Conservation (phyloP, 2,113 vertebrate species). For the Lophochroa leadbeateri region DNA sequence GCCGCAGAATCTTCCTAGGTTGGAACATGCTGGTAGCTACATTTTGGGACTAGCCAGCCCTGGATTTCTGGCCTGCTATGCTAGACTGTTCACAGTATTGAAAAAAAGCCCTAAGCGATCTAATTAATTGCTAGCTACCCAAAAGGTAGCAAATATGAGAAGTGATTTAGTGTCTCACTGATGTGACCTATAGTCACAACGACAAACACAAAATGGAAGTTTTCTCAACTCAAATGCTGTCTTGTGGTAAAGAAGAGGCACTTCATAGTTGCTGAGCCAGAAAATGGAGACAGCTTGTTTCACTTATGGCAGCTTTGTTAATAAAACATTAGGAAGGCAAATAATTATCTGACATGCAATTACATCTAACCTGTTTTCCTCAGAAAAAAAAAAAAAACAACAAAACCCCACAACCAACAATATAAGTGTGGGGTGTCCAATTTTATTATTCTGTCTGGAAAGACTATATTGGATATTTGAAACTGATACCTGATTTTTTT, state of each 20-base stretch:
- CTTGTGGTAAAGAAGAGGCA: slow-evolving; percentile 50
- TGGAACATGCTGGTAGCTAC: background rate
- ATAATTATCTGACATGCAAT: slow-evolving; percentile 58
- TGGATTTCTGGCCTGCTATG: background rate
- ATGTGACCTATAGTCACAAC: background rate
- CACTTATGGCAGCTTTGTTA: slow-evolving; percentile 49
- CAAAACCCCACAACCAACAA: background rate
- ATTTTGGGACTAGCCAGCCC: background rate
- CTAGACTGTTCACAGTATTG: background rate
- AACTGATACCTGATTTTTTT: background rate
- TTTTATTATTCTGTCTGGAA: slow-evolving; percentile 14
- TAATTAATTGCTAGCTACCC: slow-evolving; percentile 34
- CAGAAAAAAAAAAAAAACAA: background rate
- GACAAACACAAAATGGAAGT: slow-evolving; percentile 43
- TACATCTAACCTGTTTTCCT: slow-evolving; percentile 36
- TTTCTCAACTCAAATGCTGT: slow-evolving; percentile 62
- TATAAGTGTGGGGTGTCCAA: background rate
- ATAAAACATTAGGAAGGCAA: slow-evolving; percentile 56
- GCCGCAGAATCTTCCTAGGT: background rate
- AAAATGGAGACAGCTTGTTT: slow-evolving; percentile 47
- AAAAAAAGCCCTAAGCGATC: background rate
- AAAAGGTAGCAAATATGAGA: background rate
- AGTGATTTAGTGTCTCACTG: slow-evolving; percentile 23
- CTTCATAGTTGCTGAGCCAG: slow-evolving; percentile 58
- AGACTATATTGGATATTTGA: background rate